Base-by-base conservation (phyloP, 2,888 invertebrate genomes). In the Machimus atricapillus region DNA sequence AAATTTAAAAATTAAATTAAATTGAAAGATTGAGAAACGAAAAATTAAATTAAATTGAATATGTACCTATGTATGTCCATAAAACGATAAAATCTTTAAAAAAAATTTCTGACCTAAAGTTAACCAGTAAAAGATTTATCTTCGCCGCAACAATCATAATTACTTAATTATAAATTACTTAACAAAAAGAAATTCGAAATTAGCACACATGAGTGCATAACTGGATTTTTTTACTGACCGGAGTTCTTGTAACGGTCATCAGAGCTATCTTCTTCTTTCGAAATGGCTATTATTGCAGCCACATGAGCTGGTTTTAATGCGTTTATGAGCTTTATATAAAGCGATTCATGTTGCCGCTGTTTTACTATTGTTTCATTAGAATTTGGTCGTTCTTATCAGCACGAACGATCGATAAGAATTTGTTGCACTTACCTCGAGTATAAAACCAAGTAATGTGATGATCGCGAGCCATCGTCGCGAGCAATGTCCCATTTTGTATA, bases 161-260 rank as follows among this genome's bases (percentile, higher is more conserved):
- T 85, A 85, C 85, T 74, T 74, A 74, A 46, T 85, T 74, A 85
- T 74, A 85, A 85, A 85, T 74, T 74, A 85, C 73, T 85, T 46
- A 85, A 73, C 43, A 85, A 43, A 85, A 91, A 92, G 92, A 92
- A 92, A 92, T 92, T 91, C 91, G 90, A 91, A 92, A 92, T 91
- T 91, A 91, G 91, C 91, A 92, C 91, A 92, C 92, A 92, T 92
- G 91, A 92, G 92, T 92, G 92, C 92, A 92, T 92, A 92, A 92
- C 92, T 92, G 92, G 91, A 91, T 91, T 91, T 91, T 46, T 90
- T 91, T 90, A 90, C 89, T 90, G 76, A 85, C 86, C 78, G 56
- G 58, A 76, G 40, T 81, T 34, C 58, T 31, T 34, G 37, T 79
- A 86, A 81, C 78, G 66, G 78, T 87, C 82, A 23, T 85, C 74